Evolutionary conservation across 2,113 vertebrate genomes (phyloP).

Genomic region (Dolichallabes microphthalmus): DNA sequence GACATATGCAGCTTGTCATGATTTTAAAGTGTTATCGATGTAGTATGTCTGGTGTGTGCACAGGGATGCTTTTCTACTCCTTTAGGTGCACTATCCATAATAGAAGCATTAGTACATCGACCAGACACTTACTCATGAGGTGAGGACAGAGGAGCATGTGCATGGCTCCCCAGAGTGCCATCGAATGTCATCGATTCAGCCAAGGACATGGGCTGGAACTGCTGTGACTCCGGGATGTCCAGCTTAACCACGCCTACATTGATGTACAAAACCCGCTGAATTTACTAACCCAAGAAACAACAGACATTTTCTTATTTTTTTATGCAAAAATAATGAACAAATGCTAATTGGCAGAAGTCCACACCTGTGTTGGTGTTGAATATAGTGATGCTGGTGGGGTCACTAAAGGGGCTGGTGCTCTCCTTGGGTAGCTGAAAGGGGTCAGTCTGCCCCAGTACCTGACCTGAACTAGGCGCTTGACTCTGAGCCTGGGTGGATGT

Average conservation of each 20-base stretch:
- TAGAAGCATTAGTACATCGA: background rate
- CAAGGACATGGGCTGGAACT: slow-evolving; percentile 67
- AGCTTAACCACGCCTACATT: slow-evolving; percentile 66
- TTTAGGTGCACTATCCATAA: background rate
- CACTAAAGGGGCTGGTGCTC: slow-evolving; percentile 69
- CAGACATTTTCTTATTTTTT: background rate
- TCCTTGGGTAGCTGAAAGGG: slow-evolving; percentile 74
- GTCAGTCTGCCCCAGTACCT: slow-evolving; percentile 60
- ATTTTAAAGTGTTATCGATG: background rate
- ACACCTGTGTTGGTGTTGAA: slow-evolving; percentile 77
- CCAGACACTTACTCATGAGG: slow-evolving; percentile 70
- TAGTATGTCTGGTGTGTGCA: background rate
- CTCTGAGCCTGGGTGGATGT: slow-evolving; percentile 70
- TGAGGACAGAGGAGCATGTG: slow-evolving; percentile 64
- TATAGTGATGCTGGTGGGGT: slow-evolving; percentile 69
- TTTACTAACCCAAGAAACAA: background rate
- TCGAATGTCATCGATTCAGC: slow-evolving; percentile 69
- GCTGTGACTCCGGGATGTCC: slow-evolving; percentile 67
- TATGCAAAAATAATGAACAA: background rate
- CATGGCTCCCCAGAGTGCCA: slow-evolving; percentile 55
- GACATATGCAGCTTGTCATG: background rate
- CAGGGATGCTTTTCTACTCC: background rate
- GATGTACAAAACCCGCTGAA: background rate
- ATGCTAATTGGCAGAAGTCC: background rate
- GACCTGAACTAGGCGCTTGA: slow-evolving; percentile 31